Base-by-base conservation (phyloP, 2,888 invertebrate genomes). In the Epistrophe eligans region DNA sequence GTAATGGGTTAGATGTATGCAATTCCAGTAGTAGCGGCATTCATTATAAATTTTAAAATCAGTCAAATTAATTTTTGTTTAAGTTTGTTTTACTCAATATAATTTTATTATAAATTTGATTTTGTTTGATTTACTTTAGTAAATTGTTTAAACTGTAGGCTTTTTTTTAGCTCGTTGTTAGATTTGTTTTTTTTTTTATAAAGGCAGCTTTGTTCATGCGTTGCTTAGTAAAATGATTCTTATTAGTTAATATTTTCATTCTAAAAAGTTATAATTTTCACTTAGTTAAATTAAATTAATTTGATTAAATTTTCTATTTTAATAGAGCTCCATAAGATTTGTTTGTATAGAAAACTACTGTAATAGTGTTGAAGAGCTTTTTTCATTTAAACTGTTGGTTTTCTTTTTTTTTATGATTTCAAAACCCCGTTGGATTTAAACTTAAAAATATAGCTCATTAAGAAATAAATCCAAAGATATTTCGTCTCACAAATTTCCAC, bases 1-100 rank as follows among this genome's bases (percentile, higher is more conserved):
- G 38, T 67, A 52, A 4, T 62, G 32, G 28, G 81, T 84, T 84
- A 79, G 76, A 64, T 67, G 35, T 70, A 66, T 71, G 70, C 79
- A 77, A 71, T 73, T 76, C 58, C 67, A 73, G 77, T 19, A 52
- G 66, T 19, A 82, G 60, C 64, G 11, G 48, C 64, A 76, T 84
- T 83, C 67, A 28, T 62, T 83, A 45, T 55, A 11, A 10, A 9
- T 38, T 11, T 10, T 38, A 3, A n/a, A 55, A 15, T 40, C 40
- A 24, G 40, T 19, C 9, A 62, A 43, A 5, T 15, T 24, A 24
- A 19, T 38, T 8, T n/a, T n/a, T n/a, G n/a, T n/a, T n/a, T n/a
- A n/a, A n/a, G n/a, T n/a, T n/a, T n/a, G n/a, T n/a, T n/a, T n/a
- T n/a, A n/a, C n/a, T n/a, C n/a, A n/a, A 35, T 38, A 19, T 4